These are phyloP conservation scores for Lasioglossum villosulum DNA, from an alignment of 2,888 invertebrate species.

Conservation along the genomic window DNA sequence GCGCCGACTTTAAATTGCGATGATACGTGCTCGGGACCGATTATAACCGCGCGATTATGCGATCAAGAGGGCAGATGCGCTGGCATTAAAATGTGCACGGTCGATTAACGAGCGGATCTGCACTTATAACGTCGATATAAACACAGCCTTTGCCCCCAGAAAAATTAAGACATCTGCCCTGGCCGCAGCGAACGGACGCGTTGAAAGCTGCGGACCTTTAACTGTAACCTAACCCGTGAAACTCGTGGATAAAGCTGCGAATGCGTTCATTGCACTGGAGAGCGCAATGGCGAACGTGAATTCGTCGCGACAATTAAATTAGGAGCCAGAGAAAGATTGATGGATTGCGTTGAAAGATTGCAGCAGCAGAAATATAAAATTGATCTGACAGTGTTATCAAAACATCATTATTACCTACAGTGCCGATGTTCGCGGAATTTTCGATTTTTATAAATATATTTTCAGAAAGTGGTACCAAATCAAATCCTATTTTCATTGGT, in stretches of 20 bases:
- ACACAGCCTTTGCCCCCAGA: constrained; percentile 26
- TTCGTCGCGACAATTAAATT: constrained; percentile 1
- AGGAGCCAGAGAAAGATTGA: background rate
- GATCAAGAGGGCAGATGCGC: constrained; percentile 45
- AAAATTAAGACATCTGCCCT: constrained; percentile 63
- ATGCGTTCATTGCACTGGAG: background rate
- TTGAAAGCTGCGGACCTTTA: constrained; percentile 9
- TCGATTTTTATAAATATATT: too few species aligned
- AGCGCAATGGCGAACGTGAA: background rate
- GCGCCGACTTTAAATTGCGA: constrained; percentile 24
- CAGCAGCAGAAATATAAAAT: background rate
- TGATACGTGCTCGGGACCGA: constrained; percentile 37
- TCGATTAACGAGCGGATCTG: constrained; percentile 30
- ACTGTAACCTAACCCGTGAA: constrained; percentile 14
- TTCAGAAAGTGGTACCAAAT: too few species aligned
- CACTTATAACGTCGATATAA: constrained; percentile 52
- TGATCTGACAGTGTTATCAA: background rate
- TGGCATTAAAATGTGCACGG: constrained; percentile 30
- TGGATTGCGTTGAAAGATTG: background rate
- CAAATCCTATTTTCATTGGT: too few species aligned
- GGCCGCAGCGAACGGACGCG: constrained; percentile 32
- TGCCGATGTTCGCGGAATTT: too few species aligned
- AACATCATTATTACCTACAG: background rate
- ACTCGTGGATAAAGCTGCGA: background rate
- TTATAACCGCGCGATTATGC: constrained; percentile 49